Evolutionary conservation across 1,140 invertebrate species (phyloP).

Genomic region (Sitophilus oryzae): DNA sequence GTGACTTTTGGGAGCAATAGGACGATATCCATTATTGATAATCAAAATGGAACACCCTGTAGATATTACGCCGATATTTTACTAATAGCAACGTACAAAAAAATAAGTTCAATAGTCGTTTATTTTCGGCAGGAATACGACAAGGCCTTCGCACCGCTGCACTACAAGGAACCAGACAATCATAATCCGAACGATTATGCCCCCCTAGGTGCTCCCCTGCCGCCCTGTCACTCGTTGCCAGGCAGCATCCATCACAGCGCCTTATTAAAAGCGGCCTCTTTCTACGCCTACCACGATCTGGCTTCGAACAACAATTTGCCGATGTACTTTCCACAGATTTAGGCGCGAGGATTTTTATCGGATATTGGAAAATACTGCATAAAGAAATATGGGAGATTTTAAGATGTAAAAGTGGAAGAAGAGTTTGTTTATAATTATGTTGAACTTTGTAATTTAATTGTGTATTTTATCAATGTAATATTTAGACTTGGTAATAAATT

Average conservation of each 20-base stretch:
- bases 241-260: constrained; percentile 31
- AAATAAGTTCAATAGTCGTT: constrained; percentile 3
- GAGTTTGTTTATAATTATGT: too few species aligned
- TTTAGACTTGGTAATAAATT: too few species aligned
- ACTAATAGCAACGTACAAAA: too few species aligned
- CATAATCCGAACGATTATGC: constrained; percentile 11
- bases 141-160: constrained; percentile 2
- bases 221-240: constrained; percentile 30
- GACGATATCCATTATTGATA: too few species aligned
- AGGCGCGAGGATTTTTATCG: too few species aligned
- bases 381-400: too few species aligned
- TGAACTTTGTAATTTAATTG: too few species aligned
- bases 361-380: too few species aligned
- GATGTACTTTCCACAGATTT: constrained; percentile 28
- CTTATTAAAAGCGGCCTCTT: constrained; percentile 31
- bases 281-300: constrained; percentile 34
- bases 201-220: constrained; percentile 19
- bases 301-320: constrained; percentile 23
- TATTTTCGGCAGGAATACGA: constrained; percentile 1
- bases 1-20: too few species aligned
- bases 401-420: too few species aligned
- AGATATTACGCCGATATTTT: neutral
- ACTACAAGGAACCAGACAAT: constrained; percentile 13
- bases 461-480: too few species aligned
- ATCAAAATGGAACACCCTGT: neutral